phyloP scores from a whole-genome alignment of 2,113 vertebrate species.

The Ailurus styani region DNA sequence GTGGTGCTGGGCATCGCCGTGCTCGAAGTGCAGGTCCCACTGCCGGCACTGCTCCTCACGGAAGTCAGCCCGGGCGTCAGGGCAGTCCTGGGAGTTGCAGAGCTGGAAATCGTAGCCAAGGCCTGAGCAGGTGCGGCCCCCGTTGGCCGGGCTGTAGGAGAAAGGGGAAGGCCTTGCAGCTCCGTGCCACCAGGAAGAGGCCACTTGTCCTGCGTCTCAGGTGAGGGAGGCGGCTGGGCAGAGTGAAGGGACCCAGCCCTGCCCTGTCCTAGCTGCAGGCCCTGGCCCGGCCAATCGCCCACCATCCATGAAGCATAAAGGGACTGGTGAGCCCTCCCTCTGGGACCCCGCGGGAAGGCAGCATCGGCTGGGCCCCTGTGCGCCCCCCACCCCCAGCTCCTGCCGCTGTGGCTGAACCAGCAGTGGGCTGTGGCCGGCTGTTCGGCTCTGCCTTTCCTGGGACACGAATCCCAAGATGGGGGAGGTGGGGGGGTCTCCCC shows the following conservation, averaged over 20 bases:
- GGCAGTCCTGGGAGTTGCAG: slow-evolving; percentile 91
- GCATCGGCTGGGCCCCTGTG: accelerated
- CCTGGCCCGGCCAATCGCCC: accelerated
- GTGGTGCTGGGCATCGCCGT: slow-evolving; percentile 90
- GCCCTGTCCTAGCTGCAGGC: background rate
- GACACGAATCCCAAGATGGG: background rate
- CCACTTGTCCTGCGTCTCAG: background rate
- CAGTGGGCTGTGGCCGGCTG: background rate
- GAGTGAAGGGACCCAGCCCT: background rate
- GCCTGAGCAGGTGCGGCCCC: slow-evolving; percentile 91
- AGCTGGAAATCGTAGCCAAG: slow-evolving; percentile 92
- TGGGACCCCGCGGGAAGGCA: background rate
- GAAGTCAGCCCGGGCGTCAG: slow-evolving; percentile 88
- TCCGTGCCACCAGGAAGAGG: background rate
- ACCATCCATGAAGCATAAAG: background rate
- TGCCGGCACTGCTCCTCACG: slow-evolving; percentile 93
- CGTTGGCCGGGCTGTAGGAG: slow-evolving; percentile 89
- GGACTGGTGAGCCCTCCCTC: background rate
- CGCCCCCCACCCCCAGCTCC: accelerated
- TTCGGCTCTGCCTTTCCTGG: accelerated
- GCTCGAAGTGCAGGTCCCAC: slow-evolving; percentile 90
- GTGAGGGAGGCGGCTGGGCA: background rate
- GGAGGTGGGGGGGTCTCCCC: background rate
- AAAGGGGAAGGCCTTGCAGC: background rate
- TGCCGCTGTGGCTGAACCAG: background rate